Conservation (phyloP, 2,888 invertebrate species). For the Epistrophe eligans region DNA sequence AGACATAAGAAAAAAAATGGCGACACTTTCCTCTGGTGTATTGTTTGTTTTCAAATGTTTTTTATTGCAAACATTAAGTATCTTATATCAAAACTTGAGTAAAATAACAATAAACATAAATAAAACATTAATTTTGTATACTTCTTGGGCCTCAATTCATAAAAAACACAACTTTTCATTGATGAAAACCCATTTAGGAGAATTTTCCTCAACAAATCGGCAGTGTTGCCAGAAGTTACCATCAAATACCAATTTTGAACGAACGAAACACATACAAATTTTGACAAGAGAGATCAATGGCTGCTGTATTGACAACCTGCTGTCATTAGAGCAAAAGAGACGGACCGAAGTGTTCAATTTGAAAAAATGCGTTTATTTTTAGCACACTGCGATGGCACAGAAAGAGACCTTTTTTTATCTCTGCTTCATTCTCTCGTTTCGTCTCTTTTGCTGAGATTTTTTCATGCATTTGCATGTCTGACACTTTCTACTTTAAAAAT, state of each 20-base stretch:
- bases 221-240: constrained; percentile 55
- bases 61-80: not conserved
- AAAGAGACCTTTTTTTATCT: constrained; percentile 31
- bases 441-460: constrained; percentile 61
- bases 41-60: constrained; percentile 9
- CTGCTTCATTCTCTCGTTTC: constrained; percentile 20
- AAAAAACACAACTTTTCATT: constrained; percentile 53
- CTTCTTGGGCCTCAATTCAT: not conserved
- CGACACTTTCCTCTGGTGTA: constrained; percentile 64
- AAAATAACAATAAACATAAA: constrained; percentile 4
- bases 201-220: constrained; percentile 34
- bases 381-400: constrained; percentile 50
- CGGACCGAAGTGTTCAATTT: constrained; percentile 7
- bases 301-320: constrained; percentile 62
- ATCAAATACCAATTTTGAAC: constrained; percentile 45
- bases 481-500: constrained; percentile 67
- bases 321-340: constrained; percentile 56
- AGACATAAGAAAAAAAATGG: constrained; percentile 61
- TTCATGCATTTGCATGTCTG: constrained; percentile 50
- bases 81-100: not conserved
- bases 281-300: constrained; percentile 73
- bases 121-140: not conserved
- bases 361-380: constrained; percentile 69
- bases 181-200: constrained; percentile 46
- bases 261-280: constrained; percentile 31